Base-by-base conservation (phyloP, 2,888 invertebrate genomes). In the Ischnus inquisitorius region DNA sequence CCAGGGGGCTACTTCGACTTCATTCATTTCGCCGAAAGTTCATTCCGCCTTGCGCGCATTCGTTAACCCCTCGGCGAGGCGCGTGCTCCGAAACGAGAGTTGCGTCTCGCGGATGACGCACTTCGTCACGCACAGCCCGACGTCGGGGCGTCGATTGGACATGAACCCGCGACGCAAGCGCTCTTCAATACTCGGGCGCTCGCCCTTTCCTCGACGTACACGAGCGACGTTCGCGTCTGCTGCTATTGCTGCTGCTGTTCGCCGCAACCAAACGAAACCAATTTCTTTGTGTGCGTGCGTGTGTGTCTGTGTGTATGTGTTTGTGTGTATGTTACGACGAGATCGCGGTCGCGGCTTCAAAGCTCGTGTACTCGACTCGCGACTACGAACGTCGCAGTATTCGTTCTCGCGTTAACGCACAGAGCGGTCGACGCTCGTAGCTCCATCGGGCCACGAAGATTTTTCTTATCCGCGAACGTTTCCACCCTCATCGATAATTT, bases 91-190 rank as follows among this genome's bases (percentile, higher is more conserved):
- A 41, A 54, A 19, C 12, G 5, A 22, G 4, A 22, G 62, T 34
- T 68, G 67, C 77, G 77, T 76, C 67, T 19, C 69, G 46, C 51
- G 25, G 65, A 74, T 83, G 83, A 80, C 83, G 83, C 80, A 80
- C 62, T 60, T 65, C 43, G 16, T 16, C 69, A 28, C 76, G 67
- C 46, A 54, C 67, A 51, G 25, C 28, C 34, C 54, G 12, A 16
- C 57, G 65, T 76, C 76, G 57, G 28, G 72, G 43, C 67, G 78
- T 81, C 78, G 82, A 81, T 86, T 84, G 84, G 86, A 78, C 82
- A 60, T 48, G 19, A 54, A 54, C 22, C 51, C 60, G 54, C 74
- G 76, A 86, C 86, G 86, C 86, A 86, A 86, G 86, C 86, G 86
- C 86, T 79, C 75, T 85, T 68, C 72, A 25, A n/a, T 28, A n/a